Conservation (phyloP, 2,888 invertebrate genomes). For the Ophion ventricosus region DNA sequence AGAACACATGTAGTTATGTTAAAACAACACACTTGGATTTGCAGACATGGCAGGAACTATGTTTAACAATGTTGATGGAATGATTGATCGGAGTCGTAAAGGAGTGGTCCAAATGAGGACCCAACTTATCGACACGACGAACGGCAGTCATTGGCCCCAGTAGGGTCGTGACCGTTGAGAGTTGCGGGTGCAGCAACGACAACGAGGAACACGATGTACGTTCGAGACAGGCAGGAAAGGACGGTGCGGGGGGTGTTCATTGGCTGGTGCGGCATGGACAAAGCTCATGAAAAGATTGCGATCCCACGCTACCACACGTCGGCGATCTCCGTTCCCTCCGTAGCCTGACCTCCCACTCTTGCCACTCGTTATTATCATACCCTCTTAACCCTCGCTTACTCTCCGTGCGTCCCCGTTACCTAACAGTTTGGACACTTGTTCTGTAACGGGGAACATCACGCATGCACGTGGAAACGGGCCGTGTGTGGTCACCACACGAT, state of each 20-base stretch:
- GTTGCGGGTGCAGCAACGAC: constrained; percentile 41
- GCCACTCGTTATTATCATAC: constrained; percentile 56
- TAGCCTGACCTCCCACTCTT: constrained; percentile 42
- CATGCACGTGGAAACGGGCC: constrained; percentile 36
- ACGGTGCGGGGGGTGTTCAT: background rate
- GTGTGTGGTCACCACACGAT: constrained; percentile 41
- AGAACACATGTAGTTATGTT: too few species aligned
- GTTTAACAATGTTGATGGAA: background rate
- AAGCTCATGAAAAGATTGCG: constrained; percentile 55
- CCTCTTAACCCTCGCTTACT: constrained; percentile 56
- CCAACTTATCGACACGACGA: background rate
- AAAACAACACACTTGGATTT: too few species aligned
- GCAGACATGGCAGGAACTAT: background rate
- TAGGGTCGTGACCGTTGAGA: background rate
- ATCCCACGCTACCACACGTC: constrained; percentile 61
- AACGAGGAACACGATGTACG: constrained; percentile 25
- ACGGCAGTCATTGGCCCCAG: constrained; percentile 22
- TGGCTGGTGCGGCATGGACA: constrained; percentile 19
- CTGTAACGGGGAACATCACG: constrained; percentile 58
- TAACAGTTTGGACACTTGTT: constrained; percentile 67
- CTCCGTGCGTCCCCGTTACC: constrained; percentile 65
- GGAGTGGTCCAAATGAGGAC: background rate
- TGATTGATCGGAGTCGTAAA: background rate
- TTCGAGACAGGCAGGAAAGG: background rate
- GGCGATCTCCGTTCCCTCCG: constrained; percentile 42